Percentiles rank a stretch among this genome's conserved stretches.
These are phyloP conservation scores for Neosilurus hyrtlii DNA, from an alignment of 2,797 vertebrate genomes.

Conservation along the genomic window DNA sequence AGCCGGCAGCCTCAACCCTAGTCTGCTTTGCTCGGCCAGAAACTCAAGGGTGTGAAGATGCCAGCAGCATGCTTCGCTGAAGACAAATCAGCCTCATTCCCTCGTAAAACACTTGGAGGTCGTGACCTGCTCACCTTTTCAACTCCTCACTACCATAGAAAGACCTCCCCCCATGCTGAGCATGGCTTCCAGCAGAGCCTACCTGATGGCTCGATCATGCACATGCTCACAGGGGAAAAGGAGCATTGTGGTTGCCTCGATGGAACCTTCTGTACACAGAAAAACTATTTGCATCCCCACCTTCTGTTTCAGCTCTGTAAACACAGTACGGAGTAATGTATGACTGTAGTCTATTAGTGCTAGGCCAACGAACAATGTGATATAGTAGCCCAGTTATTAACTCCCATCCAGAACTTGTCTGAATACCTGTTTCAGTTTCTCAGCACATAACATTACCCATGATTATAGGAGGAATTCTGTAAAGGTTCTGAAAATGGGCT, in stretches of 20 bases:
- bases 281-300: constrained; percentile 75
- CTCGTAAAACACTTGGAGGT: constrained; percentile 75
- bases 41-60: constrained; percentile 68
- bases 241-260: constrained; percentile 57
- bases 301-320: constrained; percentile 67
- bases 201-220: constrained; percentile 51
- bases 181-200: constrained; percentile 33
- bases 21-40: constrained; percentile 53
- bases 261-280: constrained; percentile 61
- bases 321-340: constrained; percentile 62
- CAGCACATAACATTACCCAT: neutral
- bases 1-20: constrained; percentile 53
- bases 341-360: constrained; percentile 46
- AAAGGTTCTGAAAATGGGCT: neutral
- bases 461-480: neutral
- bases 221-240: constrained; percentile 47
- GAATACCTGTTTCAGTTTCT: neutral
- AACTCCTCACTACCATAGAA: constrained; percentile 66
- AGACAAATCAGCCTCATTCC: constrained; percentile 71
- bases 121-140: constrained; percentile 77
- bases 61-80: constrained; percentile 70
- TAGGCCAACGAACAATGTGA: neutral
- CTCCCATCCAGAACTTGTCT: neutral
- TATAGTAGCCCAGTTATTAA: constrained; percentile 4
- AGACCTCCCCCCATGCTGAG: constrained; percentile 40